These are phyloP conservation scores for Mobula birostris DNA, from an alignment of 2,113 vertebrate species.

Conservation along the genomic window DNA sequence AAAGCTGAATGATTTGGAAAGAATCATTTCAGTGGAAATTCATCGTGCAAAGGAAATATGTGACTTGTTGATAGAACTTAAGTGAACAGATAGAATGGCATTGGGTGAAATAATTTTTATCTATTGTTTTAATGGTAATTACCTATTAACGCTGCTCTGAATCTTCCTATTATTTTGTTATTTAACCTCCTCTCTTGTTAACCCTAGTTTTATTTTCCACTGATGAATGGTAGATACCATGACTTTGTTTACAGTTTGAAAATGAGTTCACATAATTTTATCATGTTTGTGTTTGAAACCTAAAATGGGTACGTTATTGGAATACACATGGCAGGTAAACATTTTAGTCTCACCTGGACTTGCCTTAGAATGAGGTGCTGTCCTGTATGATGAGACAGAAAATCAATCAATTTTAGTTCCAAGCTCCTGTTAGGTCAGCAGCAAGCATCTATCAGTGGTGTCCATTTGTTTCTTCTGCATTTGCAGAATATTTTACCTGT, in stretches of 20 bases:
- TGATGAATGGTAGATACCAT: neutral
- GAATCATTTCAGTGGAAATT: neutral
- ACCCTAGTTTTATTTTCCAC: neutral
- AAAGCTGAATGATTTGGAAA: neutral
- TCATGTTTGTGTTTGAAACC: neutral
- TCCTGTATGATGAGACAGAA: neutral
- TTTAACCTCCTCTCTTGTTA: neutral
- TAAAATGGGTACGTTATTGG: neutral
- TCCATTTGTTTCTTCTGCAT: neutral
- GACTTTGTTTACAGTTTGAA: neutral
- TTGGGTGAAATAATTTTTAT: slow-evolving; percentile 9
- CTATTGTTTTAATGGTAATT: neutral
- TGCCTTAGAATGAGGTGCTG: neutral
- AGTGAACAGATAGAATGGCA: no score
- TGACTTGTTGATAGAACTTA: neutral
- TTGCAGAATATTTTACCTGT: neutral
- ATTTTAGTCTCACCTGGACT: neutral
- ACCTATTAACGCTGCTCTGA: neutral
- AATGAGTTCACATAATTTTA: neutral
- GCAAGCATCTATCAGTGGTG: neutral
- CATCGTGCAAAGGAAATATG: neutral
- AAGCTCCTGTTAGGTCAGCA: neutral
- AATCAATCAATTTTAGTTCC: neutral
- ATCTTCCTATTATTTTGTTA: neutral
- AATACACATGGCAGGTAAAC: neutral